Percentiles rank a stretch among this genome's conserved stretches.
These are phyloP conservation scores for Cossypha caffra DNA, from an alignment of 2,797 vertebrate species.

Conservation along the genomic window DNA sequence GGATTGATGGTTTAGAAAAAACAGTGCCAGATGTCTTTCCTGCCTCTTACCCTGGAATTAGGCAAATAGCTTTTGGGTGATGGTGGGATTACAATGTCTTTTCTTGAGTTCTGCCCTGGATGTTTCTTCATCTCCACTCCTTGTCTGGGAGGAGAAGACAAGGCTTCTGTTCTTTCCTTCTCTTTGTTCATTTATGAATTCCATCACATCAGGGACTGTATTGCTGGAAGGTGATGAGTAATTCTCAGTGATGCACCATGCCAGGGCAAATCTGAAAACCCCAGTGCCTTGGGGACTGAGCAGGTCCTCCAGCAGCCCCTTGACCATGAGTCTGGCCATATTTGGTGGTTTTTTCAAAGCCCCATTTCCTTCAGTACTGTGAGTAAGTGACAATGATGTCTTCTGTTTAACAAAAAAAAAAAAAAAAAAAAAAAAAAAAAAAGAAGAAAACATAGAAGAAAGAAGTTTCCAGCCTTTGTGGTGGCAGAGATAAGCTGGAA, in stretches of 20 bases:
- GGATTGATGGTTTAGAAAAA: background rate
- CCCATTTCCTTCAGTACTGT: background rate
- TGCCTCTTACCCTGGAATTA: background rate
- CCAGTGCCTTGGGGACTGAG: fast-evolving
- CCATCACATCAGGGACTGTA: background rate
- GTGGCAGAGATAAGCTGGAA: constrained; percentile 27
- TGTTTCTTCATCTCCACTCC: background rate
- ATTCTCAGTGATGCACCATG: background rate
- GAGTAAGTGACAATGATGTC: background rate
- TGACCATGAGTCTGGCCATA: background rate
- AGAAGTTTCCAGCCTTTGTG: constrained; percentile 39
- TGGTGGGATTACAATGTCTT: background rate
- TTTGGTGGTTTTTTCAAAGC: background rate
- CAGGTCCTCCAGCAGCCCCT: background rate
- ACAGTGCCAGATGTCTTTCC: background rate
- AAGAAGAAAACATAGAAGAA: background rate
- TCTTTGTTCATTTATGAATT: background rate
- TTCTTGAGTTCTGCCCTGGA: background rate
- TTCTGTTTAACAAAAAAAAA: background rate
- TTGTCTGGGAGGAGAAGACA: background rate
- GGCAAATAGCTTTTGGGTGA: background rate
- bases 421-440: background rate
- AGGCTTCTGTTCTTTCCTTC: background rate
- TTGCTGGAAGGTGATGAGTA: background rate
- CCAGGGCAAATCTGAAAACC: background rate